Percentiles rank a stretch among this genome's conserved stretches.
Evolutionary conservation across 1,140 invertebrate genomes (phyloP).

Genomic region (Orius laevigatus): DNA sequence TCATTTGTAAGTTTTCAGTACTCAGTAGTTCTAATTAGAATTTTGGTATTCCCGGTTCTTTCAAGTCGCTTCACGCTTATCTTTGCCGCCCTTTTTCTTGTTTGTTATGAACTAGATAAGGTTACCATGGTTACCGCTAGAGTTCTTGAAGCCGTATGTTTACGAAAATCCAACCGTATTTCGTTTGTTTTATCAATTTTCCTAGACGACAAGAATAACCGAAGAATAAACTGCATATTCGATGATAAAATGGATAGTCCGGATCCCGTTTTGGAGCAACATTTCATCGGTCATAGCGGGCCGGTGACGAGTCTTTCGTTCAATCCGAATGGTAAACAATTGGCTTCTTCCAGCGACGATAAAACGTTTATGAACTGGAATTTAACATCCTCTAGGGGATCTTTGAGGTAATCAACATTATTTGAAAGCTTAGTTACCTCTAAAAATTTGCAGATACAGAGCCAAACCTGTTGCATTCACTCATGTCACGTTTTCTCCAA

Average conservation of each 20-base stretch:
- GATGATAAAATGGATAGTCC: conserved; percentile 5
- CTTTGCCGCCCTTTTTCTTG: too few relatives aligned
- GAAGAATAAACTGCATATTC: too few relatives aligned
- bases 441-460: conserved; percentile 7
- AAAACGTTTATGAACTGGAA: conserved; percentile 12
- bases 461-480: conserved; percentile 9
- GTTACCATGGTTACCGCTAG: too few relatives aligned
- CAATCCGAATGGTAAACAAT: conserved; percentile 58
- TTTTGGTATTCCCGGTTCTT: too few relatives aligned
- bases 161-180: too few relatives aligned
- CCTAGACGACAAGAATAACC: too few relatives aligned
- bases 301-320: conserved; percentile 45
- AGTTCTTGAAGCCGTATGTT: too few relatives aligned
- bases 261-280: conserved; percentile 3
- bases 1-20: too few relatives aligned
- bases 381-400: conserved; percentile 1
- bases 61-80: too few relatives aligned
- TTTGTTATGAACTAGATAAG: too few relatives aligned
- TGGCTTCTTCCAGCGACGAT: conserved; percentile 45
- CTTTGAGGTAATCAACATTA: conserved; percentile 5
- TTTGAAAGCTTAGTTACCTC: not conserved
- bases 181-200: too few relatives aligned
- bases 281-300: conserved; percentile 27
- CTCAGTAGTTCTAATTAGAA: too few relatives aligned
- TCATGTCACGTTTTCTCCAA: conserved; percentile 11